phyloP scores from a whole-genome alignment of 2,113 vertebrate species.

The Chrysochloris asiatica region DNA sequence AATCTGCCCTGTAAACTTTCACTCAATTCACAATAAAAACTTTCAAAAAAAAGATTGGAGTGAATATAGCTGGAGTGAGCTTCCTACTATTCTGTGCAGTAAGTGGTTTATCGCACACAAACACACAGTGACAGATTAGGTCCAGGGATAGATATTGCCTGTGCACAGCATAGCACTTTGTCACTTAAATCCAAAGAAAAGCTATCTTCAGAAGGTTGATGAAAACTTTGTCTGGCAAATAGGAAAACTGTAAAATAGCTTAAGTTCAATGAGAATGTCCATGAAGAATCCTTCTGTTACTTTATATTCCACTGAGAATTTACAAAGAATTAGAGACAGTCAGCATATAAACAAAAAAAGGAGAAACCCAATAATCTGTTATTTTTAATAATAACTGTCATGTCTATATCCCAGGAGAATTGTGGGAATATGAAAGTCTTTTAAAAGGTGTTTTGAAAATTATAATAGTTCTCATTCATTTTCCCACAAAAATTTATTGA shows the following conservation, averaged over 20 bases:
- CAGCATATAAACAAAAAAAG: neutral
- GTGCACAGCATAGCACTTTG: neutral
- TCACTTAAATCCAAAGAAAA: slow-evolving; percentile 36
- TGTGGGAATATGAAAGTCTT: neutral
- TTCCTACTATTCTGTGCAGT: neutral
- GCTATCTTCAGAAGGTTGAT: neutral
- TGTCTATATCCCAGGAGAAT: neutral
- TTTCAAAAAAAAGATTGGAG: too few relatives aligned
- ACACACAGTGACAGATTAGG: neutral
- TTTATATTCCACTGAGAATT: neutral
- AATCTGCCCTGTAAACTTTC: too few relatives aligned
- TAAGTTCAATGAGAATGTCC: neutral
- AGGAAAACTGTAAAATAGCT: slow-evolving; percentile 11
- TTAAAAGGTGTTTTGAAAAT: neutral
- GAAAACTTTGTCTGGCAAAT: slow-evolving; percentile 44
- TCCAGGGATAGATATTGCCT: neutral
- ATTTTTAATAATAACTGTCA: slow-evolving; percentile 12
- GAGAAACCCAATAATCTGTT: neutral
- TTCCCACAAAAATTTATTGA: neutral
- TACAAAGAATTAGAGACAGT: neutral
- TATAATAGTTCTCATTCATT: neutral
- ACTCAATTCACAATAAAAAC: too few relatives aligned
- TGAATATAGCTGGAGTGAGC: neutral
- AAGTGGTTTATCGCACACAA: neutral
- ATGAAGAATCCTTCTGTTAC: neutral